These are phyloP conservation scores for Malaclemys terrapin DNA, from an alignment of 2,113 vertebrate genomes.

Conservation along the genomic window DNA sequence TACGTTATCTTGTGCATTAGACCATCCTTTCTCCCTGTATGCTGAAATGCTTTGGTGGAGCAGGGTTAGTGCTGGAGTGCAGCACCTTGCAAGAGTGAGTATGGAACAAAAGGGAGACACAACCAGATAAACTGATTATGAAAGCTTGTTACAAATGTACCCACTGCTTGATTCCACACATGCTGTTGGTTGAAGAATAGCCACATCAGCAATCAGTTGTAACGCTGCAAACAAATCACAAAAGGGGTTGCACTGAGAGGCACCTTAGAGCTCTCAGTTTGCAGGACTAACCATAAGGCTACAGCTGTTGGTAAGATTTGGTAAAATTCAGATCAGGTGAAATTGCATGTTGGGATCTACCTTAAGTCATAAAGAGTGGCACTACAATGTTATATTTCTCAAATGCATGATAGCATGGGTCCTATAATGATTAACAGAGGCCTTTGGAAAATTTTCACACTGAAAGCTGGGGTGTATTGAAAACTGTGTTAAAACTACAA, in stretches of 20 bases:
- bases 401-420: not conserved
- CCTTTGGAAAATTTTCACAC: not conserved
- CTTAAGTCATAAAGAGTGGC: not conserved
- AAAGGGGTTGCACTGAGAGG: not conserved
- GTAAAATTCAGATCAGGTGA: not conserved
- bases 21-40: not conserved
- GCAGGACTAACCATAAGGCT: not conserved
- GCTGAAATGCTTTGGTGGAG: not conserved
- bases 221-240: not conserved
- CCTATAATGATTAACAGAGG: not conserved
- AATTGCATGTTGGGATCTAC: not conserved
- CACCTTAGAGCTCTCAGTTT: not conserved
- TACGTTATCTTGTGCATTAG: not conserved
- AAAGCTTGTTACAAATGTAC: not conserved
- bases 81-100: not conserved
- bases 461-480: not conserved
- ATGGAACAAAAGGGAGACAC: not conserved
- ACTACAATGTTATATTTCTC: not conserved
- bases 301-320: conserved; percentile 8
- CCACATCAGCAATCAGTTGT: not conserved
- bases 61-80: not conserved
- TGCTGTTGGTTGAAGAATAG: not conserved
- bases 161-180: not conserved
- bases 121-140: not conserved
- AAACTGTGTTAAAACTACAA: not conserved